phyloP scores from a whole-genome alignment of 2,797 vertebrate genomes.

The Crocodylus rhombifer region DNA sequence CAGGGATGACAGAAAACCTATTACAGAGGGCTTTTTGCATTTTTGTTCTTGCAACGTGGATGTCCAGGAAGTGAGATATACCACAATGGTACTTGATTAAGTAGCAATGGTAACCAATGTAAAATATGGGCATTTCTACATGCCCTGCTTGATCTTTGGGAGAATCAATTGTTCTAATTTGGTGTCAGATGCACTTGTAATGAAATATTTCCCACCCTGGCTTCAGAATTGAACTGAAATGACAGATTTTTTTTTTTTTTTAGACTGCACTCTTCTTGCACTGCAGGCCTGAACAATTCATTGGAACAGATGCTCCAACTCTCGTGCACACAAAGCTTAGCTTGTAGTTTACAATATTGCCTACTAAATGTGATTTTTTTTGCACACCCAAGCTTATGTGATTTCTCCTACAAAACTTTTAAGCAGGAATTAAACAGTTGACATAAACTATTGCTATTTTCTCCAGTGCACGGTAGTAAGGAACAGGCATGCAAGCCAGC shows the following conservation, averaged over 20 bases:
- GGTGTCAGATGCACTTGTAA: background rate
- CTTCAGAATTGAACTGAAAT: background rate
- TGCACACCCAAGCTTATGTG: background rate
- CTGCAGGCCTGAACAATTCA: background rate
- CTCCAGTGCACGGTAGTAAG: background rate
- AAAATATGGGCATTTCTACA: background rate
- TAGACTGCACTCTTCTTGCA: background rate
- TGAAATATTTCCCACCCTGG: background rate
- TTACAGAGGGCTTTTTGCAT: background rate
- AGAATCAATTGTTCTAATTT: background rate
- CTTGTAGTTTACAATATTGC: background rate
- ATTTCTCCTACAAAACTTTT: background rate
- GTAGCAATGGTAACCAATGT: background rate
- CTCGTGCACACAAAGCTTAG: constrained; percentile 13
- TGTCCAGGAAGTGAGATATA: background rate
- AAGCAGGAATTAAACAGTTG: background rate
- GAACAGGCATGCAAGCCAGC: background rate
- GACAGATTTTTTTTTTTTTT: background rate
- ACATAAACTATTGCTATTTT: background rate
- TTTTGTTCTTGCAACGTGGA: background rate
- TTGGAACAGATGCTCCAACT: constrained; percentile 35
- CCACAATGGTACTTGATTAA: background rate
- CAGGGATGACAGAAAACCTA: background rate
- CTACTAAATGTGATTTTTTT: background rate
- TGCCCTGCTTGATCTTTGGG: background rate